Percentiles rank a stretch among this genome's conserved stretches.
Evolutionary conservation across 2,888 invertebrate genomes (phyloP).

Genomic region (Xestia rhomboidea): DNA sequence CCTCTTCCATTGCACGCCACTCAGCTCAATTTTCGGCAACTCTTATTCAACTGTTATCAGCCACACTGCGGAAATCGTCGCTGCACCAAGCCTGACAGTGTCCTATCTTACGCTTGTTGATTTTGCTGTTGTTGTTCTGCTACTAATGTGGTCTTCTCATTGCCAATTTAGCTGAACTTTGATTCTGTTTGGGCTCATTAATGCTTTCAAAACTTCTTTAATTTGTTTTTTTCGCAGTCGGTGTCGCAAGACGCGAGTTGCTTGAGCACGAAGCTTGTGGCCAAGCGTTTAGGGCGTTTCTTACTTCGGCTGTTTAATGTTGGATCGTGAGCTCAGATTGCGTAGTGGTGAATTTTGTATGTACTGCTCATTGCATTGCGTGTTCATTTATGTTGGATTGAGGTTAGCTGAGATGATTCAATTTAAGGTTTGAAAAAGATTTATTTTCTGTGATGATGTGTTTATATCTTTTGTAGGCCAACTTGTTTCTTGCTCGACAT

Average conservation of each 20-base stretch:
- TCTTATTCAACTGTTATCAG: background rate
- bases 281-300: background rate
- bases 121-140: background rate
- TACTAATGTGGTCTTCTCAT: background rate
- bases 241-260: background rate
- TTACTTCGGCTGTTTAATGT: constrained; percentile 9
- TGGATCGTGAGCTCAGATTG: constrained; percentile 35
- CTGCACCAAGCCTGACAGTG: background rate
- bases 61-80: background rate
- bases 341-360: constrained; percentile 50
- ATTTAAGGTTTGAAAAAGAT: constrained; percentile 9
- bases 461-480: background rate
- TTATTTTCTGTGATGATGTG: background rate
- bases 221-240: background rate
- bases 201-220: background rate
- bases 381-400: constrained; percentile 33
- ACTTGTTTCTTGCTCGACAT: background rate
- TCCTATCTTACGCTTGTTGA: background rate
- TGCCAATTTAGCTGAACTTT: background rate
- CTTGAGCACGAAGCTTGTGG: background rate
- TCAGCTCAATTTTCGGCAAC: background rate
- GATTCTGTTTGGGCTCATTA: background rate
- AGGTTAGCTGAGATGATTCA: constrained; percentile 31
- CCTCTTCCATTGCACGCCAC: background rate
- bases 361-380: constrained; percentile 38